phyloP scores from a whole-genome alignment of 2,797 vertebrate genomes.

The Girardinus metallicus region DNA sequence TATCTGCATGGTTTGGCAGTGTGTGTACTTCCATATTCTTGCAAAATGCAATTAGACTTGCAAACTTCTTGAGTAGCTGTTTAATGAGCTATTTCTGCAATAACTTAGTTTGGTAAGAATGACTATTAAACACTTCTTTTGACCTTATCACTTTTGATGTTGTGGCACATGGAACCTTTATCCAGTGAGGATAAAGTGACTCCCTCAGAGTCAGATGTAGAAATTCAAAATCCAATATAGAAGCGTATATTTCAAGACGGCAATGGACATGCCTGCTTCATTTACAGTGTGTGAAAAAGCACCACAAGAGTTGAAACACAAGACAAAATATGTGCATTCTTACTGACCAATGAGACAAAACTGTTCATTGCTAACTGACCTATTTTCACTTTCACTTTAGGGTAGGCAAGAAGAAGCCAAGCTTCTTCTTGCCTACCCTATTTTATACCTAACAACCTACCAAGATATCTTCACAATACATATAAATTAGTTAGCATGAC shows the following conservation, averaged over 20 bases:
- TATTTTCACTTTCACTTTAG: too few relatives aligned
- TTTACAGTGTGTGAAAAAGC: too few relatives aligned
- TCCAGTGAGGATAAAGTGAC: too few relatives aligned
- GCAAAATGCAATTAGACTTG: conserved; percentile 43
- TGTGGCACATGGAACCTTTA: not conserved
- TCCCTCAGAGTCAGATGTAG: too few relatives aligned
- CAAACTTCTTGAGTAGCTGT: conserved; percentile 26
- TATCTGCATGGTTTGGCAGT: conserved; percentile 29
- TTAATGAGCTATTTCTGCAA: conserved; percentile 23
- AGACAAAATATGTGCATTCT: not conserved
- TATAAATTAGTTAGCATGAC: not conserved
- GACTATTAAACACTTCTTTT: not conserved
- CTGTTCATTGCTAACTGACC: not conserved
- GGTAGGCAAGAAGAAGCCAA: too few relatives aligned
- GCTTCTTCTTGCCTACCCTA: too few relatives aligned
- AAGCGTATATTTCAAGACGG: too few relatives aligned
- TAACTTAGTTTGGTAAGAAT: conserved; percentile 19
- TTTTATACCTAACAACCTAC: too few relatives aligned
- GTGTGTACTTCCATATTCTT: conserved; percentile 9
- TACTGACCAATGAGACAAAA: not conserved
- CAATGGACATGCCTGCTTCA: too few relatives aligned
- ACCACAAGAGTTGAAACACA: too few relatives aligned
- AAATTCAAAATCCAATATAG: too few relatives aligned
- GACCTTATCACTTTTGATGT: not conserved
- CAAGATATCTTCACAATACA: too few relatives aligned